Base-by-base conservation (phyloP, 2,797 vertebrate species). In the Myotis myotis region DNA sequence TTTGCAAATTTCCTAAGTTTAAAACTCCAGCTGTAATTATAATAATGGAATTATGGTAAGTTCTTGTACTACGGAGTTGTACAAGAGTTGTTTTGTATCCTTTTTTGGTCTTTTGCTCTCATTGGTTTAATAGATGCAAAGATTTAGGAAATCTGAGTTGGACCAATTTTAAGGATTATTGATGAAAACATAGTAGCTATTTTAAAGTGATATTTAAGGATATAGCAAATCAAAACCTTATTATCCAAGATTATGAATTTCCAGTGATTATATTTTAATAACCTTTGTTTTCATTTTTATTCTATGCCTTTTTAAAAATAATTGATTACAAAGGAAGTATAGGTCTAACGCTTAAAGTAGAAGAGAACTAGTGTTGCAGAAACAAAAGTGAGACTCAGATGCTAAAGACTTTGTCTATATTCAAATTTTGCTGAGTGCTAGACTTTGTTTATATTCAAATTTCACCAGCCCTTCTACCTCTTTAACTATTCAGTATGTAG, bases 151-250 rank as follows among this genome's bases (percentile, higher is more conserved):
- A 36, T 78, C 57, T 87, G 76, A 93, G 33, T 83, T 87, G 9
- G 36, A 55, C 81, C 25, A 94, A 44, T 95, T 93, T 38, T 96
- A 79, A 89, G 74, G 33, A 70, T 78, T 75, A 78, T 15, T 86
- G 57, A 53, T 89, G 74, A 85, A 94, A 91, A 92, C 33, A 87
- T 51, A 93, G 44, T 53, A 90, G 53, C 10, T 81, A 64, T 85
- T 95, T 96, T 94, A 75, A 82, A 93, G 25, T 91, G 88, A 33
- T 76, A 3, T 80, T 94, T 93, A 95, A 94, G 38, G 30, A 93
- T 89, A n/a, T 38, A 80, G 15, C 6, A 93, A 68, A 78, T 66
- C 53, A 89, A 94, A 91, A 80, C 62, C 30, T 80, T 89, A 72
- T 16, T 68, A 70, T 41, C 23, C n/a, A 79, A 30, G 28, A 17